Conservation (phyloP, 1,140 invertebrate species). For the Calliopsis andreniformis region DNA sequence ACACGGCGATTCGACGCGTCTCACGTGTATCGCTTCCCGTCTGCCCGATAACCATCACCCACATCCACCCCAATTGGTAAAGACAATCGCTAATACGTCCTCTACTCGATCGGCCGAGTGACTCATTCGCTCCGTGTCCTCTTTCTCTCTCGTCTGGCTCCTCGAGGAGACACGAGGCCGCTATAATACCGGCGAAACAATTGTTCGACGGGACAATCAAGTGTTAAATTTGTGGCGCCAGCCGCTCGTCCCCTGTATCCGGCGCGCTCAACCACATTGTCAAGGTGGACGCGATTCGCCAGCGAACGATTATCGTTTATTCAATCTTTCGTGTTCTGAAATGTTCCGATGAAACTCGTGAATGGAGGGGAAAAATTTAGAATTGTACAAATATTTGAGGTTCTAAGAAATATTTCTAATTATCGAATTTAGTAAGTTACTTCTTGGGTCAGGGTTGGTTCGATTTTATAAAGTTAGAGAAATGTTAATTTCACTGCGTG, state of each 20-base stretch:
- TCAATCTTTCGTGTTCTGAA: neutral
- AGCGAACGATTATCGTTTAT: no score
- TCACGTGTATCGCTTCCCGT: slow-evolving; percentile 51
- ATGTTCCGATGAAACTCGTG: no score
- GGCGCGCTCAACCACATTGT: slow-evolving; percentile 56
- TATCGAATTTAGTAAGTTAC: no score
- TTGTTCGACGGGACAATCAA: slow-evolving; percentile 69
- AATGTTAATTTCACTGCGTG: no score
- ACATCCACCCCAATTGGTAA: slow-evolving; percentile 76
- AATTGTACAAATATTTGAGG: no score
- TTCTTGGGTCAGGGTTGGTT: no score
- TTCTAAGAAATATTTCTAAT: no score
- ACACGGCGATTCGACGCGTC: slow-evolving; percentile 1
- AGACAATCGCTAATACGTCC: slow-evolving; percentile 78
- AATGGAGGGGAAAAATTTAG: no score
- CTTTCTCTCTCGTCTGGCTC: slow-evolving; percentile 35
- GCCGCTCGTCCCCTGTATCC: slow-evolving; percentile 60
- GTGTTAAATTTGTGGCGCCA: slow-evolving; percentile 70
- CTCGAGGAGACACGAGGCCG: slow-evolving; percentile 30
- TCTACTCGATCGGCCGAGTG: slow-evolving; percentile 77
- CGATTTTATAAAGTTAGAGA: no score
- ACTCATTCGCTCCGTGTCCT: slow-evolving; percentile 65
- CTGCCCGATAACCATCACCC: slow-evolving; percentile 71
- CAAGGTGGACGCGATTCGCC: slow-evolving; percentile 55
- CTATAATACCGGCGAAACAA: slow-evolving; percentile 66